These are phyloP conservation scores for Alviniconcha strummeri DNA, from an alignment of 2,888 invertebrate genomes.

Conservation along the genomic window DNA sequence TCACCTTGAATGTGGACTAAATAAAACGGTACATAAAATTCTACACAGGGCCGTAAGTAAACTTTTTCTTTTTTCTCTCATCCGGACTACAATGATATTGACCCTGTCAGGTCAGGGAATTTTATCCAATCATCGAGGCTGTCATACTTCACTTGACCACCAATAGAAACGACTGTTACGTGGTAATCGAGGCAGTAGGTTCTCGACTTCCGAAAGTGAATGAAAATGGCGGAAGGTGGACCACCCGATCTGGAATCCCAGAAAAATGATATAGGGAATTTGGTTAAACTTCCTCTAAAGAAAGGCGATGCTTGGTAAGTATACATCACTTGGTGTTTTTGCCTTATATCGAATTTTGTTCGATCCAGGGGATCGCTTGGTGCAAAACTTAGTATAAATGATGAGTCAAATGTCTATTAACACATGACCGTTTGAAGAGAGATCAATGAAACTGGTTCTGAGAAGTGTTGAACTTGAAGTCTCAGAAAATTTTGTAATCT, in stretches of 20 bases:
- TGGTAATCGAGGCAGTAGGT: conserved; percentile 13
- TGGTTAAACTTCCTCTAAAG: conserved; percentile 62
- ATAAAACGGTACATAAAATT: no score
- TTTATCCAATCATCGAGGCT: conserved; percentile 6
- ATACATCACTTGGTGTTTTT: not conserved
- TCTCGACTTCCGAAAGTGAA: conserved; percentile 39
- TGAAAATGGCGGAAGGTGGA: conserved; percentile 66
- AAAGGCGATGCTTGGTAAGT: conserved; percentile 72
- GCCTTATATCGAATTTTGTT: not conserved
- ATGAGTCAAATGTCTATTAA: conserved; percentile 21
- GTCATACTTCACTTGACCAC: not conserved
- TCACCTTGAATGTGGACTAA: no score
- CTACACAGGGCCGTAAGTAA: not conserved
- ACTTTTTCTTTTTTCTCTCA: not conserved
- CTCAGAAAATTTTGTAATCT: no score
- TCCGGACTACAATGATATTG: not conserved
- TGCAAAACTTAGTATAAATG: not conserved
- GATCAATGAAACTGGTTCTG: not conserved
- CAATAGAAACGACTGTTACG: conserved; percentile 3
- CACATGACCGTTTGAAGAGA: conserved; percentile 9
- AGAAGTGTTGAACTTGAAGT: no score
- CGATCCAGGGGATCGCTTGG: no score
- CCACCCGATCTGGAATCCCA: conserved; percentile 68
- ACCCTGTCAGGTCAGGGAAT: not conserved
- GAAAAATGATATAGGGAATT: conserved; percentile 65